Evolutionary conservation across 2,113 vertebrate species (phyloP).

Genomic region (Dipodomys merriami): DNA sequence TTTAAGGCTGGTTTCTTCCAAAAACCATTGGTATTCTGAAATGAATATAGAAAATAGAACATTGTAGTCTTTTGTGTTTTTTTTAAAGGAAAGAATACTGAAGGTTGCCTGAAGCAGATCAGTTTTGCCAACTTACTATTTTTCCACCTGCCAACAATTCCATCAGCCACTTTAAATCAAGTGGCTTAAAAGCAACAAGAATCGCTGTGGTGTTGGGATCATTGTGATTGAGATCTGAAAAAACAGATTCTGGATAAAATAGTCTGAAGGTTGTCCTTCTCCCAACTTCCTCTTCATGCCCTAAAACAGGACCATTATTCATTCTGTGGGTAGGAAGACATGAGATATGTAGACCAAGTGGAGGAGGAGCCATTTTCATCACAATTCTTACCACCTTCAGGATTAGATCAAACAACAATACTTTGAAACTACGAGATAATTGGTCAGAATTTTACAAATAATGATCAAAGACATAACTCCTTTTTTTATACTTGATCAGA

Average conservation of each 20-base stretch:
- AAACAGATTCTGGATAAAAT: constrained; percentile 90
- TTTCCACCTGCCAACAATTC: constrained; percentile 83
- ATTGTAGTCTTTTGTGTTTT: not conserved
- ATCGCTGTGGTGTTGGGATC: constrained; percentile 87
- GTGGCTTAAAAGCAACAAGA: constrained; percentile 86
- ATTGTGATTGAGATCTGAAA: constrained; percentile 85
- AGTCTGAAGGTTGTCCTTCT: constrained; percentile 89
- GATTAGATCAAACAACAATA: not conserved
- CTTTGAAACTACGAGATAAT: not conserved
- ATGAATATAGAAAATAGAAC: constrained; percentile 52
- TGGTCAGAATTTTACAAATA: not conserved
- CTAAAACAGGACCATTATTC: constrained; percentile 89
- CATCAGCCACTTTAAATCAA: constrained; percentile 88
- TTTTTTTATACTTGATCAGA: constrained; percentile 18
- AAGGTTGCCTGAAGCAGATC: constrained; percentile 41
- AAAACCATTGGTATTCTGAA: constrained; percentile 85
- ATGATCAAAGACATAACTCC: not conserved
- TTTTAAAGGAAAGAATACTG: not conserved
- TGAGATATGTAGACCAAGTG: not conserved
- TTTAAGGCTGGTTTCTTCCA: constrained; percentile 89
- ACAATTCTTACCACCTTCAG: not conserved
- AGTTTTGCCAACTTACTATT: constrained; percentile 83
- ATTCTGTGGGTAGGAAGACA: constrained; percentile 84
- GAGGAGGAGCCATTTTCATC: not conserved
- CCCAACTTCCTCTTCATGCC: constrained; percentile 89